Evolutionary conservation across 2,888 invertebrate genomes (phyloP).

Genomic region (Eupeodes latifasciatus): DNA sequence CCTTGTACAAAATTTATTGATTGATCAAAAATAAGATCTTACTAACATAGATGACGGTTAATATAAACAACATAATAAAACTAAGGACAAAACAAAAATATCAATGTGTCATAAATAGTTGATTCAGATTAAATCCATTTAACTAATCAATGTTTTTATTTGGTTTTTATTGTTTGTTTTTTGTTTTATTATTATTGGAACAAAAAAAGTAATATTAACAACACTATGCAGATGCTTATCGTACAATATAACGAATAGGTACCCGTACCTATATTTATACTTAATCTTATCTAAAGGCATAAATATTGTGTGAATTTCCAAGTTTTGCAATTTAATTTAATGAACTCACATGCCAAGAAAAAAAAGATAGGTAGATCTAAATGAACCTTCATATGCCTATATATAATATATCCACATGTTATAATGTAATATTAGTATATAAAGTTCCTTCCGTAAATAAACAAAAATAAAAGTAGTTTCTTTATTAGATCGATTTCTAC

Average conservation of each 20-base stretch:
- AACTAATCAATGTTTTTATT: conserved; percentile 12
- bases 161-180: conserved; percentile 6
- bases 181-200: neutral
- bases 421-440: neutral
- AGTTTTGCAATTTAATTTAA: neutral
- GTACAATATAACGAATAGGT: neutral
- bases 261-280: neutral
- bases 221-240: conserved; percentile 38
- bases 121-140: neutral
- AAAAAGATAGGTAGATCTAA: neutral
- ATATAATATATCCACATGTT: no score
- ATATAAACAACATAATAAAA: no score
- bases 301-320: conserved; percentile 35
- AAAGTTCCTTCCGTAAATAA: neutral
- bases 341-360: neutral
- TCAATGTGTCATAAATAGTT: conserved; percentile 11
- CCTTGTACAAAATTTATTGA: no score
- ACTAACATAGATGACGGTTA: no score
- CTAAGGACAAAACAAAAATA: neutral
- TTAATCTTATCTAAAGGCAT: conserved; percentile 36
- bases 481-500: neutral
- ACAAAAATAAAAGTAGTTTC: neutral
- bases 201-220: neutral
- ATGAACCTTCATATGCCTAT: neutral
- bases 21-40: no score